phyloP scores from a whole-genome alignment of 2,888 invertebrate genomes.

The Peribatodes rhomboidaria region DNA sequence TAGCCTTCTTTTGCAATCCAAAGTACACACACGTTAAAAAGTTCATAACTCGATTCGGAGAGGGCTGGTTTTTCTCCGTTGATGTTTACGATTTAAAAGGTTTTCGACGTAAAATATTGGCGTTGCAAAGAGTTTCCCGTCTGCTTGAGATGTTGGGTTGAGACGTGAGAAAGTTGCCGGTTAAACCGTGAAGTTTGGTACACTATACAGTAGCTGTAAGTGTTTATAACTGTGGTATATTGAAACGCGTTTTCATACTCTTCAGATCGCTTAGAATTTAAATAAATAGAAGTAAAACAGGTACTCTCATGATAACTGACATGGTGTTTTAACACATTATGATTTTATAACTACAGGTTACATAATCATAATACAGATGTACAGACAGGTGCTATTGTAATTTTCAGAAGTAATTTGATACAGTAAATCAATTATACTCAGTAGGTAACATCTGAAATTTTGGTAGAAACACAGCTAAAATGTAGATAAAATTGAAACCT shows the following conservation, averaged over 20 bases:
- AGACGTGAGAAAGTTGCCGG: constrained; percentile 14
- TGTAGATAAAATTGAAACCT: too few relatives aligned
- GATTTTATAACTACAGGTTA: too few relatives aligned
- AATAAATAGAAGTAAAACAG: too few relatives aligned
- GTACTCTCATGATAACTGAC: too few relatives aligned
- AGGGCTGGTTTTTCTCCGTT: constrained; percentile 21
- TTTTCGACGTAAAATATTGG: constrained; percentile 81
- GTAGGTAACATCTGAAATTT: too few relatives aligned
- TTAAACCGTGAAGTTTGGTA: not conserved
- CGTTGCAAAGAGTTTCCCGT: constrained; percentile 69
- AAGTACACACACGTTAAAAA: constrained; percentile 72
- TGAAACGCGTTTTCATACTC: not conserved
- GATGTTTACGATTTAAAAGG: constrained; percentile 81
- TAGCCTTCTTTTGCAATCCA: not conserved
- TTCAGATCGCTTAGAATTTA: not conserved
- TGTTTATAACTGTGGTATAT: not conserved
- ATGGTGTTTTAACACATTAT: too few relatives aligned
- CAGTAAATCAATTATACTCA: too few relatives aligned
- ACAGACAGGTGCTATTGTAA: too few relatives aligned
- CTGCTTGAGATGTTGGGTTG: constrained; percentile 61
- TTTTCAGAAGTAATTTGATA: too few relatives aligned
- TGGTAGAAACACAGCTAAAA: too few relatives aligned
- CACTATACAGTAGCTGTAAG: not conserved
- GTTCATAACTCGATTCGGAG: constrained; percentile 67
- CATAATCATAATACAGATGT: too few relatives aligned